These are phyloP conservation scores for Caenorhabditis uteleia DNA, from an alignment of 2,888 invertebrate species.

Conservation along the genomic window DNA sequence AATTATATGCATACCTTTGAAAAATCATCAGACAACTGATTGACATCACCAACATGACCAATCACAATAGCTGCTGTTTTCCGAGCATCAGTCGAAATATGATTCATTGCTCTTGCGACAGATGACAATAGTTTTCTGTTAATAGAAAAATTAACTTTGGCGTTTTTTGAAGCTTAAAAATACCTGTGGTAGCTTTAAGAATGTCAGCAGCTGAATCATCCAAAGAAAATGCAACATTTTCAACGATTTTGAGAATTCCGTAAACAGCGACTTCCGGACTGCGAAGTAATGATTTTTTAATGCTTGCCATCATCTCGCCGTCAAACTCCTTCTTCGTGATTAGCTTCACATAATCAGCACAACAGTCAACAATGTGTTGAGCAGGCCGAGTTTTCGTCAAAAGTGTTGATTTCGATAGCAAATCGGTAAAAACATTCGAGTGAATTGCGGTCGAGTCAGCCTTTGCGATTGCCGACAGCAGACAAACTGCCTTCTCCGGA, in stretches of 20 bases:
- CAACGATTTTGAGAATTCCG: slow-evolving; percentile 31
- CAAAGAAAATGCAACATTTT: slow-evolving; percentile 25
- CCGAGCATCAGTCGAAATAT: too few relatives aligned
- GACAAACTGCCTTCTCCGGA: slow-evolving; percentile 20
- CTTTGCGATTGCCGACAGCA: slow-evolving; percentile 16
- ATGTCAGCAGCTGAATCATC: slow-evolving; percentile 36
- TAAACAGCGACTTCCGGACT: slow-evolving; percentile 87
- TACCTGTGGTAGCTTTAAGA: slow-evolving; percentile 31
- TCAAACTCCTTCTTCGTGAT: slow-evolving; percentile 74
- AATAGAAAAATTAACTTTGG: too few relatives aligned
- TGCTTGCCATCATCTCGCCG: slow-evolving; percentile 80
- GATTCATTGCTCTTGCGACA: too few relatives aligned
- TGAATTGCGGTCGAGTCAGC: not conserved
- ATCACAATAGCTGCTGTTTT: too few relatives aligned
- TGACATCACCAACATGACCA: too few relatives aligned
- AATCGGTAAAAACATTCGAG: slow-evolving; percentile 20
- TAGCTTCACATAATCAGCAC: not conserved
- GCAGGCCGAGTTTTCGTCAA: slow-evolving; percentile 34
- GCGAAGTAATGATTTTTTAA: slow-evolving; percentile 88
- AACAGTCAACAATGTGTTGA: slow-evolving; percentile 17
- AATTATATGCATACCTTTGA: too few relatives aligned
- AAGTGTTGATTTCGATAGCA: slow-evolving; percentile 27
- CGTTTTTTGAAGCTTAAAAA: too few relatives aligned
- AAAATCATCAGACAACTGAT: too few relatives aligned
- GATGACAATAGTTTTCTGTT: too few relatives aligned